phyloP scores from a whole-genome alignment of 2,797 vertebrate genomes.

The Schizopygopsis malacanthus region DNA sequence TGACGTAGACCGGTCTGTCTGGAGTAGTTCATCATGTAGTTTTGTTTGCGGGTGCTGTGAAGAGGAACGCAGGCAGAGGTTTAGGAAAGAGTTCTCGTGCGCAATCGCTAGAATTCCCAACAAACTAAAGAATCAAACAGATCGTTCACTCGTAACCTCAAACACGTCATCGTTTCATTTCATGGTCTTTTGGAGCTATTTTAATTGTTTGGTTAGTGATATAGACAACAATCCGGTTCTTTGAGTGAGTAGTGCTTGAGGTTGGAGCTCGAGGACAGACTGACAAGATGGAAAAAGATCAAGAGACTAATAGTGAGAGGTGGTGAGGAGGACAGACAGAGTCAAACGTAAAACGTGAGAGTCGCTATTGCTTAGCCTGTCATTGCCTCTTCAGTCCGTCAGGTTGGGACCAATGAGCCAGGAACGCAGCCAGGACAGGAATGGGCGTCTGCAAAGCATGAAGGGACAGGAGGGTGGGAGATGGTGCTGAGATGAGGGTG shows the following conservation, averaged over 20 bases:
- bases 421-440: conserved; percentile 81
- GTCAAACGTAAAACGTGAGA: conserved; percentile 61
- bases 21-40: conserved; percentile 99
- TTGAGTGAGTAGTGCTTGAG: conserved; percentile 70
- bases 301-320: conserved; percentile 61
- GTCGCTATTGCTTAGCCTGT: conserved; percentile 82
- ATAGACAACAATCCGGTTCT: background rate
- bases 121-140: conserved; percentile 18
- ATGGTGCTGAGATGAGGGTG: conserved; percentile 46
- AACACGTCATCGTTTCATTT: conserved; percentile 64
- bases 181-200: background rate
- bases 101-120: background rate
- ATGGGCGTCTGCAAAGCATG: conserved; percentile 79
- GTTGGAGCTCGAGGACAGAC: conserved; percentile 65
- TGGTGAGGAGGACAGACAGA: conserved; percentile 53
- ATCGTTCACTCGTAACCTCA: conserved; percentile 71
- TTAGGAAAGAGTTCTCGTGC: background rate
- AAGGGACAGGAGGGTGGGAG: conserved; percentile 65
- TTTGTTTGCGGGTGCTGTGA: conserved; percentile 98
- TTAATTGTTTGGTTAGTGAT: background rate
- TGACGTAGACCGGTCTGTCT: conserved; percentile 95
- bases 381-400: conserved; percentile 84
- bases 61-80: conserved; percentile 26
- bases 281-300: conserved; percentile 48
- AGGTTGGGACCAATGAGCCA: conserved; percentile 80